These are phyloP conservation scores for Miichthys miiuy DNA, from an alignment of 2,797 vertebrate species.

Conservation along the genomic window DNA sequence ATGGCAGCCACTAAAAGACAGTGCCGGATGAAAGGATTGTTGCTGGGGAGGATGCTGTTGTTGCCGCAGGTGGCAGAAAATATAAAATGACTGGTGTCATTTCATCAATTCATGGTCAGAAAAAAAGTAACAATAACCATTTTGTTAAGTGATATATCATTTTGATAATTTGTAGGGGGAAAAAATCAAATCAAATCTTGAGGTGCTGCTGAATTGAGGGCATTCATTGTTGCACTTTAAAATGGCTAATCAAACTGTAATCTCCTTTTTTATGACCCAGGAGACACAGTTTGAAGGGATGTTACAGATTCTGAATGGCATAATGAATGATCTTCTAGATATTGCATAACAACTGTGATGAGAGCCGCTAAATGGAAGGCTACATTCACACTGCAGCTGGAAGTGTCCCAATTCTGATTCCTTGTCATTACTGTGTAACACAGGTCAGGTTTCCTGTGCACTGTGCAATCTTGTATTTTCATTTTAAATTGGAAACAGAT, in stretches of 20 bases:
- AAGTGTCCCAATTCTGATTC: constrained; percentile 44
- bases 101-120: background rate
- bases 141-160: background rate
- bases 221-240: constrained; percentile 18
- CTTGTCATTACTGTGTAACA: constrained; percentile 29
- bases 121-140: background rate
- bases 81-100: background rate
- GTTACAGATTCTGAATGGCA: constrained; percentile 56
- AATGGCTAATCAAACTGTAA: constrained; percentile 40
- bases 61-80: constrained; percentile 2
- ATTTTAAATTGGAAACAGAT: background rate
- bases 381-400: constrained; percentile 42
- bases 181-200: background rate
- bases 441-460: constrained; percentile 14
- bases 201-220: constrained; percentile 11
- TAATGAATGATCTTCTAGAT: constrained; percentile 52
- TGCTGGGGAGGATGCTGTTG: constrained; percentile 37
- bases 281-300: constrained; percentile 46
- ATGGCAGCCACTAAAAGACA: constrained; percentile 47
- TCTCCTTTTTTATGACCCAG: constrained; percentile 27
- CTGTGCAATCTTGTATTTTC: background rate
- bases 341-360: constrained; percentile 60
- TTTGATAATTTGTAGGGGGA: background rate
- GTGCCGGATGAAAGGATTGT: constrained; percentile 41
- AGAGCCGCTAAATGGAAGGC: constrained; percentile 46